Conservation (phyloP, 2,797 vertebrate species). For the Onychomys arenicola region DNA sequence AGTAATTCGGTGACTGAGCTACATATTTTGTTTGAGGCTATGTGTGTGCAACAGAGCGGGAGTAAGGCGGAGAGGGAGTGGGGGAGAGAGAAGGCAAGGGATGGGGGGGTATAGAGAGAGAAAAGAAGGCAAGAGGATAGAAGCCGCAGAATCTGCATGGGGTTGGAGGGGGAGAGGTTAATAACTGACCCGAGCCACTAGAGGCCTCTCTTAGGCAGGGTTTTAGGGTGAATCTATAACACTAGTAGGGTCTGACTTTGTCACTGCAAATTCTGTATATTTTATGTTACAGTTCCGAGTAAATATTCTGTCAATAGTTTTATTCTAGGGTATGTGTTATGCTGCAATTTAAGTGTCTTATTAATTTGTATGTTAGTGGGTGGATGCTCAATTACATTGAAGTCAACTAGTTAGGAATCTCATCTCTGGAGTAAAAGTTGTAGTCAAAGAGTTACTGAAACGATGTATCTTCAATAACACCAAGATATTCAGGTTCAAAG, state of each 20-base stretch:
- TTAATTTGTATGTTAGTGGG: constrained; percentile 4
- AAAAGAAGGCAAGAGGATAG: background rate
- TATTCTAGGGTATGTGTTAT: constrained; percentile 13
- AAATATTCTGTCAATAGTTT: constrained; percentile 20
- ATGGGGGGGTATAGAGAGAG: background rate
- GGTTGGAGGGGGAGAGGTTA: background rate
- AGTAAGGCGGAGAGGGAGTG: no score
- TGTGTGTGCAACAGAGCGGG: background rate
- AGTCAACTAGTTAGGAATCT: constrained; percentile 51
- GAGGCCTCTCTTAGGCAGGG: constrained; percentile 85
- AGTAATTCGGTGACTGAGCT: constrained; percentile 22
- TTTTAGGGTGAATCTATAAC: background rate
- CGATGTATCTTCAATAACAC: constrained; percentile 67
- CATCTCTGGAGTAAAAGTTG: constrained; percentile 19
- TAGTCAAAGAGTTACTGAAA: constrained; percentile 58
- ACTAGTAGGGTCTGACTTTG: background rate
- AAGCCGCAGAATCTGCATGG: background rate
- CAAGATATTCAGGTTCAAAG: constrained; percentile 38
- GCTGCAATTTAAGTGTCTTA: constrained; percentile 25
- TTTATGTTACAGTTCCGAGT: constrained; percentile 40
- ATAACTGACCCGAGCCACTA: constrained; percentile 76
- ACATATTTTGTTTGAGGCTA: constrained; percentile 21
- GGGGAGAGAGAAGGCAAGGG: background rate
- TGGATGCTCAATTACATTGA: background rate
- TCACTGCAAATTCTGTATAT: constrained; percentile 13